phyloP scores from a whole-genome alignment of 2,888 invertebrate species.

The Oeneis ivallda region DNA sequence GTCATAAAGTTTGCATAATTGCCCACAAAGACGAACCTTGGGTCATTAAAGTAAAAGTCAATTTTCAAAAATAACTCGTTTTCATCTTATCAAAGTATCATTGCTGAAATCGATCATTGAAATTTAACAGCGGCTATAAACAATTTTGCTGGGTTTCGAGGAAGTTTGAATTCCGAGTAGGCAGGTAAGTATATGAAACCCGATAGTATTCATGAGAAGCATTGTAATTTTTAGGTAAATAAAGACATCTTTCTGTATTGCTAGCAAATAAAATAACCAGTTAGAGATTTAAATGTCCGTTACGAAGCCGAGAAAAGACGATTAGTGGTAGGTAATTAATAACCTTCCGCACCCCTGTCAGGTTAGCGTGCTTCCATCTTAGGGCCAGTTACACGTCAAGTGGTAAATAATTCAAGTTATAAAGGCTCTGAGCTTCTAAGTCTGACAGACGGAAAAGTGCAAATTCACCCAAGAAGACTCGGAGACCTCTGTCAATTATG shows the following conservation, averaged over 20 bases:
- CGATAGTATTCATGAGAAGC: neutral
- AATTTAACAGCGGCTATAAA: constrained; percentile 70
- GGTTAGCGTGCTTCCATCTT: too few species aligned
- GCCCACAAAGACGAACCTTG: constrained; percentile 25
- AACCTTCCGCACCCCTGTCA: too few species aligned
- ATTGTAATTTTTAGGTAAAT: neutral
- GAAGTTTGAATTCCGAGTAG: constrained; percentile 39
- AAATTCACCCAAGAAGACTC: too few species aligned
- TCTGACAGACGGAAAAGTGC: too few species aligned
- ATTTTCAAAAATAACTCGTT: constrained; percentile 16
- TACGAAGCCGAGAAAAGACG: too few species aligned
- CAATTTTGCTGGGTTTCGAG: constrained; percentile 50
- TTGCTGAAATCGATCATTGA: constrained; percentile 65
- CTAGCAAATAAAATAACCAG: neutral
- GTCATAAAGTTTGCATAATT: constrained; percentile 22
- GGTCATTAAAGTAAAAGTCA: constrained; percentile 18
- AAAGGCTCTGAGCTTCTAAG: too few species aligned
- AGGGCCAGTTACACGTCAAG: too few species aligned
- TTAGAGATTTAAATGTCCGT: neutral
- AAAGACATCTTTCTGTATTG: neutral
- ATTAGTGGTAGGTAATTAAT: too few species aligned
- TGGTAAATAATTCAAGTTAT: too few species aligned
- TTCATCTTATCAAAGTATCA: constrained; percentile 30
- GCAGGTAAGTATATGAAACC: constrained; percentile 6
- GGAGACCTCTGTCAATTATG: too few species aligned